phyloP scores from a whole-genome alignment of 1,140 invertebrate species.

The Ceratina japonica region DNA sequence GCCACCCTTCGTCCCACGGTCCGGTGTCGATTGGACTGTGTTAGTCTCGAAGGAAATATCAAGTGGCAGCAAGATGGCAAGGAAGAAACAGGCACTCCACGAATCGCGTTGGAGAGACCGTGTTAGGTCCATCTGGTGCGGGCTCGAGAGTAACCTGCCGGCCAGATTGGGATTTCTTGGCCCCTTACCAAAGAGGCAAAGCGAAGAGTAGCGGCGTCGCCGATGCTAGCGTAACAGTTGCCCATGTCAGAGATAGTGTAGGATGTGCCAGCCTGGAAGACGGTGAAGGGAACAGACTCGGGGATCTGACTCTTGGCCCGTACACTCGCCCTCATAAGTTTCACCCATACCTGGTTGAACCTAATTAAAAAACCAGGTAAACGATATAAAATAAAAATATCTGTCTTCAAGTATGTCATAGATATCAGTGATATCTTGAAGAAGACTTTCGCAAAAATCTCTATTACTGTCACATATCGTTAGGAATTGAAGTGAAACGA shows the following conservation, averaged over 20 bases:
- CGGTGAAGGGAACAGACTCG: constrained; percentile 25
- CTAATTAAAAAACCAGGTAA: too few relatives aligned
- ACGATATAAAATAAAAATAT: too few relatives aligned
- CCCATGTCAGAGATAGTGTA: constrained; percentile 47
- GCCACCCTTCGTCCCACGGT: background rate
- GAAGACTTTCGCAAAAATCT: too few relatives aligned
- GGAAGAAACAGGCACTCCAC: constrained; percentile 52
- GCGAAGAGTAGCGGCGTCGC: constrained; percentile 48
- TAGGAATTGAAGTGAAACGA: too few relatives aligned
- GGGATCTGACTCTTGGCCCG: constrained; percentile 6
- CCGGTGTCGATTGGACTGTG: constrained; percentile 53
- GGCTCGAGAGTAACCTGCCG: constrained; percentile 68
- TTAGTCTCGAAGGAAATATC: constrained; percentile 58
- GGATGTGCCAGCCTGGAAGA: constrained; percentile 43
- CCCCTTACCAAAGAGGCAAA: constrained; percentile 73
- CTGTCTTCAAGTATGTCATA: too few relatives aligned
- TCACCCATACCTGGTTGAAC: too few relatives aligned
- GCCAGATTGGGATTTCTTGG: constrained; percentile 77
- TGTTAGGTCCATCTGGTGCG: constrained; percentile 72
- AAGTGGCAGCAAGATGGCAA: constrained; percentile 60
- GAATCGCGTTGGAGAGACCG: constrained; percentile 52
- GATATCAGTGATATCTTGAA: too few relatives aligned
- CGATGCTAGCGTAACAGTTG: constrained; percentile 55
- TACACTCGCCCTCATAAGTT: too few relatives aligned
- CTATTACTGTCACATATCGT: too few relatives aligned